phyloP scores from a whole-genome alignment of 2,113 vertebrate genomes.

The Laterallus jamaicensis region DNA sequence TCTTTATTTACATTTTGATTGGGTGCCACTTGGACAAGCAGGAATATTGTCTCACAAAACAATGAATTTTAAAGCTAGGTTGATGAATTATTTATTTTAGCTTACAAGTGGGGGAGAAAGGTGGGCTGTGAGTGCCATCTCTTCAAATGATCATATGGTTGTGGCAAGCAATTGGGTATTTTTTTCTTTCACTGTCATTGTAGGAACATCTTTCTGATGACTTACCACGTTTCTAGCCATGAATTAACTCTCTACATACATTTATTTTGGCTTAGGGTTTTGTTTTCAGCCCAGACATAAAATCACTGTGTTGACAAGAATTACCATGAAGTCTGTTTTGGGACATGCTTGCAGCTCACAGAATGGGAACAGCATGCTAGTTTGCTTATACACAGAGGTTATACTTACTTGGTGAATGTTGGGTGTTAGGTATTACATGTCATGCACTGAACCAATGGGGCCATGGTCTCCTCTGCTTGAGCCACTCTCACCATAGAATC shows the following conservation, averaged over 20 bases:
- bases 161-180: neutral
- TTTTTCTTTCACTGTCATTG: neutral
- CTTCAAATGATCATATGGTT: neutral
- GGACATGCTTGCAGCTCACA: neutral
- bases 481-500: too few species aligned
- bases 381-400: neutral
- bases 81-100: neutral
- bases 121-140: neutral
- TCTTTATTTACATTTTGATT: constrained; percentile 51
- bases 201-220: neutral
- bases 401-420: neutral
- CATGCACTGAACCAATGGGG: neutral
- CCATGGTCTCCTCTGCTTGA: neutral
- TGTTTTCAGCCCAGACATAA: neutral
- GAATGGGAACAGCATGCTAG: neutral
- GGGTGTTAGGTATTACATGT: neutral
- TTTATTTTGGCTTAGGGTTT: neutral
- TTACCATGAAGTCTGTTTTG: neutral
- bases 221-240: neutral
- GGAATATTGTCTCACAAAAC: neutral
- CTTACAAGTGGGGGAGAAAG: neutral
- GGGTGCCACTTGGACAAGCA: neutral
- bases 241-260: neutral
- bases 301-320: neutral
- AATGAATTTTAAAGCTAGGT: neutral